Conservation (phyloP, 2,113 vertebrate species). For the Forbesichthys papilliferus region DNA sequence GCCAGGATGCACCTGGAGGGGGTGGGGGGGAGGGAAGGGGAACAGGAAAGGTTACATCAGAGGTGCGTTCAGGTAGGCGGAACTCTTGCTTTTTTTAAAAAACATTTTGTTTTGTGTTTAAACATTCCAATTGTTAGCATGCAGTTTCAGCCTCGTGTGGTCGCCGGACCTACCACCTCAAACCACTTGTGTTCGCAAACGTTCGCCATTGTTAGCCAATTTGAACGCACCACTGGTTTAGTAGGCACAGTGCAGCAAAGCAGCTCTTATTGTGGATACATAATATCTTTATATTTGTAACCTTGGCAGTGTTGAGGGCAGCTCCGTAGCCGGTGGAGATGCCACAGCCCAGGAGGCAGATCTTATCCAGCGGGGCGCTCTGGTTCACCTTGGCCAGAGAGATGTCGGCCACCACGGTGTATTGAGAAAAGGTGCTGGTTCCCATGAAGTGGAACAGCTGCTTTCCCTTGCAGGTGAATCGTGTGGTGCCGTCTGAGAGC, state of each 20-base stretch:
- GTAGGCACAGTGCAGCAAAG: no score
- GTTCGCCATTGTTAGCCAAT: no score
- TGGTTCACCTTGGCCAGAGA: slow-evolving; percentile 78
- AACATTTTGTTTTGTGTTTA: no score
- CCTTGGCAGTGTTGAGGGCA: slow-evolving; percentile 81
- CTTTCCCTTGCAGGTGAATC: slow-evolving; percentile 83
- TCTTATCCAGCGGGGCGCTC: slow-evolving; percentile 77
- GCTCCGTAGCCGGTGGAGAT: slow-evolving; percentile 82
- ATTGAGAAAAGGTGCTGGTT: slow-evolving; percentile 84
- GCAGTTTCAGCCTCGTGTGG: no score
- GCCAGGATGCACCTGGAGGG: slow-evolving; percentile 85
- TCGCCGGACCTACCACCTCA: no score
- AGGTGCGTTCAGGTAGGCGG: no score
- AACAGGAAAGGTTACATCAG: no score
- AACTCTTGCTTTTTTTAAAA: no score
- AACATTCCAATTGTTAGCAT: no score
- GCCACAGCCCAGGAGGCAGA: slow-evolving; percentile 81
- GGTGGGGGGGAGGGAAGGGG: not conserved
- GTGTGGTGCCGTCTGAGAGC: slow-evolving; percentile 89
- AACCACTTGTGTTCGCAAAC: no score
- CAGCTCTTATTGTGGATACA: no score
- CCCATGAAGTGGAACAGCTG: slow-evolving; percentile 81
- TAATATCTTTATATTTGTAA: slow-evolving; percentile 17
- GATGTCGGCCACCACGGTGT: slow-evolving; percentile 81
- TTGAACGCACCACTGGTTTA: no score